Evolutionary conservation across 2,797 vertebrate genomes (phyloP), one percentile per base, ranked within the genome.

Genomic region (Peromyscus melanophrys): DNA sequence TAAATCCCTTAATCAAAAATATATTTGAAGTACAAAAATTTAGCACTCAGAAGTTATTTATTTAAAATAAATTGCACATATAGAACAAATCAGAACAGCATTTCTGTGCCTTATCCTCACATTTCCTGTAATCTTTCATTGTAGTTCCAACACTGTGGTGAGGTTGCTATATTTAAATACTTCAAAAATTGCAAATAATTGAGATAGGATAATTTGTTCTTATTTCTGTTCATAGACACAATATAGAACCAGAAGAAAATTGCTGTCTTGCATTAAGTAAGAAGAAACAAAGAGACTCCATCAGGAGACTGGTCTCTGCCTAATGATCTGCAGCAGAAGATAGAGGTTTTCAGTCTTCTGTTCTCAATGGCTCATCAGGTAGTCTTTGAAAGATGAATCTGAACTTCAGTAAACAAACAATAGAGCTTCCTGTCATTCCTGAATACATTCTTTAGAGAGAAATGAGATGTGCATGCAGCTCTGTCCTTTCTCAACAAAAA

Each of bases 291-390:
- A 81, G 23, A 86, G 49, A 59, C 67, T 78, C 19, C 95, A 94
- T 85, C 43, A 34, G 19, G 61, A 67, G 43, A 93, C 46, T 57
- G 91, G 75, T 46, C 37, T 96, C 63, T 95, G 57, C 57, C 82
- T 96, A 97, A 96, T 93, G 92, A 93, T 81, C 69, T 95, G 37
- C 69, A 63, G 78, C 61, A 89, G 52, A 83, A 87, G 90, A 76
- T 69, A 88, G 40, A 63, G 65, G 57, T 95, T 97, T 75, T 96
- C 85, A 98, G 94, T 96, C 83, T 25, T 96, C 59, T 93, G 73
- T 90, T 94, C 46, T 92, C 92, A 88, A 61, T 91, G 87, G 6
- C 16, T 97, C 55, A 96, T n/a, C 0, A 16, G 92, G 69, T 29
- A 93, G 88, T 82, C 96, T 97, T 95, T 43, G 0, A 92, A 95